Base-by-base conservation (phyloP, 2,888 invertebrate species). In the Tetragonisca angustula region DNA sequence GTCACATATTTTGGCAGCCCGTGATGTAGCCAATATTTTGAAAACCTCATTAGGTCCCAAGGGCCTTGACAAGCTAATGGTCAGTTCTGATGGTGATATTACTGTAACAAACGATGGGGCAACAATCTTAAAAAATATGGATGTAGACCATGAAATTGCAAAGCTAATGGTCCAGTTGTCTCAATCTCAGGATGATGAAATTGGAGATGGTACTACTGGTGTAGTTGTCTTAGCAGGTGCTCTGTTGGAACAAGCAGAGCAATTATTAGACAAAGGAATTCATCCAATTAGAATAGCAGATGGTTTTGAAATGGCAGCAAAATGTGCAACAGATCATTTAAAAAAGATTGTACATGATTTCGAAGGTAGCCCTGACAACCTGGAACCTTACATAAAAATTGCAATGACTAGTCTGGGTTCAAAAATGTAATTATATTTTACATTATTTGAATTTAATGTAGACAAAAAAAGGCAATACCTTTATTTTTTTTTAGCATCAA, bases 31-130 rank as follows among this genome's bases (percentile, higher is more conserved):
- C 0, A 96, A 96, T 90, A 99, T 97, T 43, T 95, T 99, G 81
- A 97, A 97, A 91, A 98, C 99, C 0, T 99, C 99, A 0, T 96
- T 99, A 70, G 99, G 99, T 0, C 99, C 99, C 0, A 98, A 99
- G 92, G 98, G 99, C 32, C 95, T 99, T 83, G 99, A 99, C 95
- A 99, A 99, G 95, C 97, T 99, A 96, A 97, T 99, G 97, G 98
- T 99, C 1, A 98, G 98, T 17, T 95, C 98, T 0, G 99, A 99
- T 94, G 99, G 99, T 50, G 99, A 99, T 91, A 97, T 99, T 2
- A 99, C 98, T 0, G 98, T 99, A 62, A 99, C 99, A 67, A 99
- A 99, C 93, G 99, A 99, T 95, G 99, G 99, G 43, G 99, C 99
- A n/a, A 99, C 99, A 1, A 99, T 99, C 92, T 96, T 99, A 89